These are phyloP conservation scores for Hydrotaea cyrtoneurina DNA, from an alignment of 2,888 invertebrate species.

Conservation along the genomic window DNA sequence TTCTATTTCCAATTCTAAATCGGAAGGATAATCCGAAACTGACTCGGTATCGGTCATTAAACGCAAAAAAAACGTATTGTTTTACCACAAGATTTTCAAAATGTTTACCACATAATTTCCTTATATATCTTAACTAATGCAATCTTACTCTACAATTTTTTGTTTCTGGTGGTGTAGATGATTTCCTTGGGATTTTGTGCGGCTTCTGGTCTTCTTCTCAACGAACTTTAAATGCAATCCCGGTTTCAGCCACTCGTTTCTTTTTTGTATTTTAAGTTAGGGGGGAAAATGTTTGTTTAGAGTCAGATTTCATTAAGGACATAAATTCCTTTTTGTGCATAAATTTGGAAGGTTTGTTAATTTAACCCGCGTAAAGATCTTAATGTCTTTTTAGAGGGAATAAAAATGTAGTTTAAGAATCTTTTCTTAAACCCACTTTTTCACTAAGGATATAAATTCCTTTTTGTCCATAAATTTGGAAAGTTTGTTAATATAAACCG, in stretches of 20 bases:
- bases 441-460: too few species aligned
- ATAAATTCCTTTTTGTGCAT: too few species aligned
- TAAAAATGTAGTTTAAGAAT: background rate
- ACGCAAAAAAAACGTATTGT: background rate
- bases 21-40: slow-evolving; percentile 18
- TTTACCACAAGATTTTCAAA: background rate
- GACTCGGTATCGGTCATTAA: background rate
- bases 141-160: background rate
- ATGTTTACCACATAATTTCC: too few species aligned
- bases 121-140: background rate
- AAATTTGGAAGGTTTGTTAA: background rate
- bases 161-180: background rate
- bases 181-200: background rate
- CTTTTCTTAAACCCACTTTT: background rate
- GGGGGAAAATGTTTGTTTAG: too few species aligned
- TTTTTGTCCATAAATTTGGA: background rate
- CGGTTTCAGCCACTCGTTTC: background rate
- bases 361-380: background rate
- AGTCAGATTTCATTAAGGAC: too few species aligned
- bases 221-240: background rate
- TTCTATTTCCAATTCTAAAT: slow-evolving; percentile 1
- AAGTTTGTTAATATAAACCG: background rate
- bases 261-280: background rate
- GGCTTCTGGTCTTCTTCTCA: background rate
- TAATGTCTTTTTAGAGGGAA: background rate